Conservation (phyloP, 1,140 invertebrate species). For the Venturia canescens region DNA sequence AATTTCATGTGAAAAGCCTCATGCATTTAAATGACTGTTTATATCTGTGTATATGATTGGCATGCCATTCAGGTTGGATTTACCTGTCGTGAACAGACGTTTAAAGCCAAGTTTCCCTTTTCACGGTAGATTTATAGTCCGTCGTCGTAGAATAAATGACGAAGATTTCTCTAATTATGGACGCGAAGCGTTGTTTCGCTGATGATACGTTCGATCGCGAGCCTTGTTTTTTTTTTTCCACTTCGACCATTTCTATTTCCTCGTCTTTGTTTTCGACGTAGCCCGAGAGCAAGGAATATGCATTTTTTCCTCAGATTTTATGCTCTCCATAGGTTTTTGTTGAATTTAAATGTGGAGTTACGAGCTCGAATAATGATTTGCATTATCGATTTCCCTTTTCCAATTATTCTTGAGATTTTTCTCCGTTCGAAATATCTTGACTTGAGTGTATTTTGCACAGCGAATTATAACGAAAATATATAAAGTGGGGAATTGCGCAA, state of each 20-base stretch:
- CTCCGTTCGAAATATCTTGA: background rate
- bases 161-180: conserved; percentile 61
- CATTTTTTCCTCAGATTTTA: background rate
- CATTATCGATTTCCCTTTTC: background rate
- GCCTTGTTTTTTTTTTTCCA: conserved; percentile 13
- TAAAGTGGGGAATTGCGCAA: conserved; percentile 33
- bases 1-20: no score
- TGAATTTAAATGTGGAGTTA: no score
- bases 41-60: conserved; percentile 16
- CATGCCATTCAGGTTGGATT: conserved; percentile 21
- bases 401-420: background rate
- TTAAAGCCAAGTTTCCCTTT: conserved; percentile 49
- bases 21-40: no score
- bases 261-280: background rate
- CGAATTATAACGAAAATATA: conserved; percentile 14
- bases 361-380: no score
- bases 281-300: background rate
- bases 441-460: background rate
- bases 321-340: background rate
- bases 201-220: conserved; percentile 55
- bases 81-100: conserved; percentile 31
- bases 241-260: background rate
- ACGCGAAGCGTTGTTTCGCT: conserved; percentile 48
- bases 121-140: conserved; percentile 55
- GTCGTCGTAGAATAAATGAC: conserved; percentile 55